Conservation (phyloP, 2,113 vertebrate species). For the Oenanthe melanoleuca region DNA sequence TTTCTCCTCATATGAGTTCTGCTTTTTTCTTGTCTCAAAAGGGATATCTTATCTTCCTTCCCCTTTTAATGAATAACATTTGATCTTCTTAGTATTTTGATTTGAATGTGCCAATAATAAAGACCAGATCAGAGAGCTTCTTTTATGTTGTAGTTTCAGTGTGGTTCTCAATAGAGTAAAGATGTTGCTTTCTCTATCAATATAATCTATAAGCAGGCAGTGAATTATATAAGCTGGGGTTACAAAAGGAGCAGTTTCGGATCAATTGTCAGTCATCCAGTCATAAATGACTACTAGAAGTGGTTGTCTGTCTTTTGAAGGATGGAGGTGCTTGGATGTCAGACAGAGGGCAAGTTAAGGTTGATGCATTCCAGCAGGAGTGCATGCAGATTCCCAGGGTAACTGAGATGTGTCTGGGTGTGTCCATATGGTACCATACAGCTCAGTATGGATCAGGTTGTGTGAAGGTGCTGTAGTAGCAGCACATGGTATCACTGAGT, state of each 20-base stretch:
- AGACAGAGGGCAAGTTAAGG: not conserved
- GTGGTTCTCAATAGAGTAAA: not conserved
- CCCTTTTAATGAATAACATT: not conserved
- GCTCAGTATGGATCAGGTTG: not conserved
- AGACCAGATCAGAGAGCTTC: not conserved
- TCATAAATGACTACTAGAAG: not conserved
- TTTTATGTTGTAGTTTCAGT: not conserved
- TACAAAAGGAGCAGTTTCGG: not conserved
- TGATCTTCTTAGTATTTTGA: not conserved
- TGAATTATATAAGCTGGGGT: not conserved
- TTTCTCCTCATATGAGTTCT: not conserved
- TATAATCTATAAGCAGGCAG: not conserved
- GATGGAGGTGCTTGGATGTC: not conserved
- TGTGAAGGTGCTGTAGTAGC: not conserved
- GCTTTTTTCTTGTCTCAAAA: not conserved
- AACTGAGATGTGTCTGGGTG: rapidly evolving
- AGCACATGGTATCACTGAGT: rapidly evolving
- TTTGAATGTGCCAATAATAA: not conserved
- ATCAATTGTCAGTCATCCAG: not conserved
- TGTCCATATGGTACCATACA: rapidly evolving
- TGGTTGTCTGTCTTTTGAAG: not conserved
- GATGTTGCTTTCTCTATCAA: not conserved
- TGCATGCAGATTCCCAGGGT: not conserved
- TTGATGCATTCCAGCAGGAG: not conserved
- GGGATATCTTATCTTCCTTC: not conserved